phyloP scores from a whole-genome alignment of 2,888 invertebrate species.

The Hoplodrina ambigua region DNA sequence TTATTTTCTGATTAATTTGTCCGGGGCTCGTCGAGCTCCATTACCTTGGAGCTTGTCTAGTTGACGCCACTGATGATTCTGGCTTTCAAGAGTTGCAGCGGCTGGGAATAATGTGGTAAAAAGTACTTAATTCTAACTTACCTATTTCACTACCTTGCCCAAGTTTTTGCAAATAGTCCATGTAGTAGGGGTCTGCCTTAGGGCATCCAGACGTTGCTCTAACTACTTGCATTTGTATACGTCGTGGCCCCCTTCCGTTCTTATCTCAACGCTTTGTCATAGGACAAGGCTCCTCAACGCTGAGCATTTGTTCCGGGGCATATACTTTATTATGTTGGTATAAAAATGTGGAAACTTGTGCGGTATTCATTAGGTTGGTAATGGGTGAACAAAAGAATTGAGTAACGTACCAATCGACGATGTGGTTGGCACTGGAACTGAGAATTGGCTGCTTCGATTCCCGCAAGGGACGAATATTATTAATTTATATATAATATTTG shows the following conservation, averaged over 20 bases:
- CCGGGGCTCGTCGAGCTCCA: no score
- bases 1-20: no score
- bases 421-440: no score
- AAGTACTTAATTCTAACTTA: background rate
- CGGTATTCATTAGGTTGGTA: slow-evolving; percentile 21
- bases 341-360: slow-evolving; percentile 22
- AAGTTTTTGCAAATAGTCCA: slow-evolving; percentile 23
- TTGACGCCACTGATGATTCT: no score
- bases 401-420: no score
- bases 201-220: slow-evolving; percentile 47
- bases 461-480: no score
- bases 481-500: no score
- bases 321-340: slow-evolving; percentile 38
- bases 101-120: no score
- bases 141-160: slow-evolving; percentile 5
- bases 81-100: no score
- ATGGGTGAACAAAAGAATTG: slow-evolving; percentile 3
- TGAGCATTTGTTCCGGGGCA: slow-evolving; percentile 42
- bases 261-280: slow-evolving; percentile 62
- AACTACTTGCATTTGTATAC: slow-evolving; percentile 63
- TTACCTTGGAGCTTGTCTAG: no score
- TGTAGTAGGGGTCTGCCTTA: slow-evolving; percentile 44
- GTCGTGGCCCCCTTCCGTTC: slow-evolving; percentile 45
- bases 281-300: slow-evolving; percentile 42
- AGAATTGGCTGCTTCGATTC: no score